A percentile compares a stretch with the other conserved stretches of the same genome.
Evolutionary conservation across 1,140 invertebrate genomes (phyloP).

Genomic region (Orchestia grillus): DNA sequence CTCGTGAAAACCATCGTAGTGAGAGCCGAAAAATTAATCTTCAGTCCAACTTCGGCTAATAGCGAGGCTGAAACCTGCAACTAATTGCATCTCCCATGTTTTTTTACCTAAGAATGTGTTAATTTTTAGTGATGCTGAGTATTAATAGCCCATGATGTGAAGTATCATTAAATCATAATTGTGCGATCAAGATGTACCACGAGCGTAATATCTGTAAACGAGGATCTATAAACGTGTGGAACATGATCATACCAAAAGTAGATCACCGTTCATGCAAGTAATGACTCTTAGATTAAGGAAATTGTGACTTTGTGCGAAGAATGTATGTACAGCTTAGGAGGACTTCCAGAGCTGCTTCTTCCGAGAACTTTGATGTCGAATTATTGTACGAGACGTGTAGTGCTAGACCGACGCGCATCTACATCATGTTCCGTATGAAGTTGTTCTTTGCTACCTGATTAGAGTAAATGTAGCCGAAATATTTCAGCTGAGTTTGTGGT

Average conservation of each 20-base stretch:
- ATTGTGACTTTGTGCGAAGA: not conserved
- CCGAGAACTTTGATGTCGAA: no score
- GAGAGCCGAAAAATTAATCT: not conserved
- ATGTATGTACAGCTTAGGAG: not conserved
- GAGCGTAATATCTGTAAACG: not conserved
- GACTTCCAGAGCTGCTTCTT: no score
- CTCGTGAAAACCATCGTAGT: not conserved
- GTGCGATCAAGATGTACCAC: not conserved
- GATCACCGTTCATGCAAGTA: no score
- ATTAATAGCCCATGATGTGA: not conserved
- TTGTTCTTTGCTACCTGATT: no score
- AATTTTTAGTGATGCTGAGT: not conserved
- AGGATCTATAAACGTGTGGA: not conserved
- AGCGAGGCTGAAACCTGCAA: not conserved
- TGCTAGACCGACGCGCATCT: no score
- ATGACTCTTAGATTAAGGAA: not conserved
- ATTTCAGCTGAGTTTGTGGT: no score
- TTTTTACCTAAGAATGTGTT: not conserved
- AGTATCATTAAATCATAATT: not conserved
- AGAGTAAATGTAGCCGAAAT: no score
- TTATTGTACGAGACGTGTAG: no score
- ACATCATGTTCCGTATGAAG: no score
- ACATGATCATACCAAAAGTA: no score
- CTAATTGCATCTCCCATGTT: not conserved
- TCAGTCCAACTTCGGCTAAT: not conserved